Percentiles rank a stretch among this genome's conserved stretches.
Evolutionary conservation across 2,888 invertebrate species (phyloP).

Genomic region (Camponotus fellah): DNA sequence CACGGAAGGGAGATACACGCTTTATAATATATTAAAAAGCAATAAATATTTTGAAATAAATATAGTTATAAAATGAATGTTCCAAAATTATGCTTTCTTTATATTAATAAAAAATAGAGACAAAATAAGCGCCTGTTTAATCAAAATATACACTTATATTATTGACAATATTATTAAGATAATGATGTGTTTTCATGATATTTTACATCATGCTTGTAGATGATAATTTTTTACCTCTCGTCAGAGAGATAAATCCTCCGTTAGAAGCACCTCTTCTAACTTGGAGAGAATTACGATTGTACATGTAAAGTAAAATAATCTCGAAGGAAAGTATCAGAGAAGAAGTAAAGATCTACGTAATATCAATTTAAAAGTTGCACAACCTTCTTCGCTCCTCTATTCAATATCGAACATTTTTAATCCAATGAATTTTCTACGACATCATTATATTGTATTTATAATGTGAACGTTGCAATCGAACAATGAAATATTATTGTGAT

Average conservation of each 20-base stretch:
- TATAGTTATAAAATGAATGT: neutral
- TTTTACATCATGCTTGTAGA: neutral
- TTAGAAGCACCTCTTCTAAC: neutral
- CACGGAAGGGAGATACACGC: neutral
- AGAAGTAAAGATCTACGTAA: neutral
- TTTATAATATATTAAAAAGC: neutral
- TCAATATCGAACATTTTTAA: neutral
- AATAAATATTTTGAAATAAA: conserved; percentile 16
- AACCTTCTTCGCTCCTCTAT: neutral
- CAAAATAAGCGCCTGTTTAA: neutral
- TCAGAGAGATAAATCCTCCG: neutral
- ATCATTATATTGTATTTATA: neutral
- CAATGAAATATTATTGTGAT: neutral
- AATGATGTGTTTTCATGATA: neutral
- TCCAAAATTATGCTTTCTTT: neutral
- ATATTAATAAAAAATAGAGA: neutral
- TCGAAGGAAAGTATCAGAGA: neutral
- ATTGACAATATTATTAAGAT: neutral
- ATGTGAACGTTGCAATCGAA: neutral
- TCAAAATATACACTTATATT: neutral
- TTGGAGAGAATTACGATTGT: neutral
- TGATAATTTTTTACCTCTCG: conserved; percentile 1
- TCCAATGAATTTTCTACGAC: neutral
- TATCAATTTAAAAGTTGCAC: neutral
- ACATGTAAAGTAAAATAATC: neutral